Evolutionary conservation across 2,888 invertebrate species (phyloP).

Genomic region (Cerastoderma edule): DNA sequence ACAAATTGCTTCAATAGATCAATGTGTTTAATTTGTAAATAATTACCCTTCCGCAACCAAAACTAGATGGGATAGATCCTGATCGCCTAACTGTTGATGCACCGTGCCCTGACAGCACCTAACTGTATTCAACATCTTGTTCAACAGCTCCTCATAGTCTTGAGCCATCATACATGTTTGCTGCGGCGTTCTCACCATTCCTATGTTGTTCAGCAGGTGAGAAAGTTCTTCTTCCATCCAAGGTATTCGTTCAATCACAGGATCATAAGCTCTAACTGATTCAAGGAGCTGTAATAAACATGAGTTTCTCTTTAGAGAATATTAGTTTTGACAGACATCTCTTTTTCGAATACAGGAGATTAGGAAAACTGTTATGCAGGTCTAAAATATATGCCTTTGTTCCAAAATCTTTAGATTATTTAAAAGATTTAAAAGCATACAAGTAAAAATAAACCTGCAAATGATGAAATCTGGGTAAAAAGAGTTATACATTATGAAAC

Average conservation of each 20-base stretch:
- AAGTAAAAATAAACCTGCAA: no score
- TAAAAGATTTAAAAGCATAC: no score
- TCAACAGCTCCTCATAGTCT: slow-evolving; percentile 92
- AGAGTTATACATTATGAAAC: no score
- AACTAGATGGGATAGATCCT: slow-evolving; percentile 89
- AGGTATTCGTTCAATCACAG: slow-evolving; percentile 74
- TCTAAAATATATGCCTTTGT: no score
- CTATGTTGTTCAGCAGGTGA: slow-evolving; percentile 91
- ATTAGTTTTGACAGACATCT: no score
- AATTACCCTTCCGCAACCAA: slow-evolving; percentile 93
- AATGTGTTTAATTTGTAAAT: not conserved
- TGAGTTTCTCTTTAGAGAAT: not conserved
- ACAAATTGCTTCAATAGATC: not conserved
- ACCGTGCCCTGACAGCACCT: slow-evolving; percentile 88
- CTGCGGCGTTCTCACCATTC: slow-evolving; percentile 91
- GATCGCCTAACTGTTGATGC: slow-evolving; percentile 87
- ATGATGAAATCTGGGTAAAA: no score
- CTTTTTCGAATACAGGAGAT: no score
- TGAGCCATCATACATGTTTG: slow-evolving; percentile 94
- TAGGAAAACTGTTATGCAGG: no score
- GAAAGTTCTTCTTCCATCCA: slow-evolving; percentile 86
- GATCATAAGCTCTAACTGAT: slow-evolving; percentile 71
- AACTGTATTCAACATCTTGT: slow-evolving; percentile 92
- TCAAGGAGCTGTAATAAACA: slow-evolving; percentile 67
- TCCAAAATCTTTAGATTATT: no score